A percentile compares a stretch with the other conserved stretches of the same genome.
Conservation (phyloP, 2,888 invertebrate species). For the Caenorhabditis sp. region DNA sequence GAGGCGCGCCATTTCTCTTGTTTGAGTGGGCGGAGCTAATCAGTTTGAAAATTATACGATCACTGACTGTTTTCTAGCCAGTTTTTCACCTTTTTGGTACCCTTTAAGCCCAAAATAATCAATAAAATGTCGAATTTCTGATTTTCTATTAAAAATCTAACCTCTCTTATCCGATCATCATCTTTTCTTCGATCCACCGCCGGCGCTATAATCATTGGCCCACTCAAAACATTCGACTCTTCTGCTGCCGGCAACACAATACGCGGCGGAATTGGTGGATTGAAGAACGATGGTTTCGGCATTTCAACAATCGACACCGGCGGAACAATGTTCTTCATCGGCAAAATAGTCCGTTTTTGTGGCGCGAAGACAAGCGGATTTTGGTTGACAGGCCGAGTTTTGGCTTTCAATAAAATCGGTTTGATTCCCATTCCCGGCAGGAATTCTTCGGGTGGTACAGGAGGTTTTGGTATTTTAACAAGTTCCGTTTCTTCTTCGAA, state of each 20-base stretch:
- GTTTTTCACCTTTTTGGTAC: no score
- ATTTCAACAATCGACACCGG: slow-evolving; percentile 25
- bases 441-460: slow-evolving; percentile 4
- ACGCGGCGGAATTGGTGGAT: slow-evolving; percentile 4
- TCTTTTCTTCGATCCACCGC: neutral
- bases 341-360: slow-evolving; percentile 13
- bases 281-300: slow-evolving; percentile 22
- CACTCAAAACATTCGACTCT: neutral
- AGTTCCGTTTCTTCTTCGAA: slow-evolving; percentile 1
- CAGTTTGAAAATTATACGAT: no score
- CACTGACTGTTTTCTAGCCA: no score
- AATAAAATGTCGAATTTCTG: no score
- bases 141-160: no score
- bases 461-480: neutral
- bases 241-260: neutral
- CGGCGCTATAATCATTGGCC: neutral
- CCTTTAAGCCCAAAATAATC: no score
- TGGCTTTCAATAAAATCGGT: slow-evolving; percentile 10
- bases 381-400: neutral
- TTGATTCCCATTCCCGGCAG: slow-evolving; percentile 13
- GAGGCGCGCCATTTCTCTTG: no score
- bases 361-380: neutral
- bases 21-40: no score
- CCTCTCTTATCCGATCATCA: neutral
- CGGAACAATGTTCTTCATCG: slow-evolving; percentile 9